Evolutionary conservation across 2,797 vertebrate species (phyloP), one percentile per base, ranked within the genome.

Genomic region (Acanthornis magna): DNA sequence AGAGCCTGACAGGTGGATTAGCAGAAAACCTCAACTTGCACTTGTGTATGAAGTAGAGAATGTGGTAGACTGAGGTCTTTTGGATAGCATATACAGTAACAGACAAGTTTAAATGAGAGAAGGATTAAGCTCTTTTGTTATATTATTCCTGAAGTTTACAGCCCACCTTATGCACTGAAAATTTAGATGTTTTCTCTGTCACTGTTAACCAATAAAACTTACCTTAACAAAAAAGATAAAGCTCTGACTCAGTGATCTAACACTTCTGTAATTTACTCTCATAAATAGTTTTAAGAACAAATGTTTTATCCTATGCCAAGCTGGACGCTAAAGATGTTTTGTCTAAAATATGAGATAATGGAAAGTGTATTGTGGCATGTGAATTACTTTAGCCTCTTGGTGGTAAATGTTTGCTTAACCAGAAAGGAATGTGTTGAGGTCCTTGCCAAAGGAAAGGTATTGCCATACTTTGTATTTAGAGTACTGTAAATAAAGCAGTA

Each of bases 301-400:
- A 93, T 96, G 85, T 96, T 97, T 96, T 89, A 96, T 96, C 96
- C 83, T 91, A 5, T 91, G 76, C 94, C 96, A 97, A 97, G 81
- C 93, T 97, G 91, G 95, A 93, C 75, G 2, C 91, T 96, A 89
- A 92, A 97, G 65, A 94, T 97, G 95, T 92, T 95, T 95, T 97
- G 95, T 97, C 97, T 97, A 97, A 96, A 96, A 90, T 88, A 97
- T 94, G 94, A 96, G 96, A 97, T 97, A 97, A 95, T 96, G 93
- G 96, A 97, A 97, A 96, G 77, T 97, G 85, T 96, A 96, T 91
- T 95, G 91, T 97, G 96, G 95, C 94, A 95, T 97, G 96, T 95
- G 96, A 95, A 96, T 95, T 96, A 86, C 94, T 96, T 96, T 95
- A 95, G 70, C 88, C 79, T 97, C 77, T 96, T 97, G 85, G 94